A percentile compares a stretch with the other conserved stretches of the same genome.
Conservation (phyloP, 2,797 vertebrate species). For the Pelodytes ibericus region DNA sequence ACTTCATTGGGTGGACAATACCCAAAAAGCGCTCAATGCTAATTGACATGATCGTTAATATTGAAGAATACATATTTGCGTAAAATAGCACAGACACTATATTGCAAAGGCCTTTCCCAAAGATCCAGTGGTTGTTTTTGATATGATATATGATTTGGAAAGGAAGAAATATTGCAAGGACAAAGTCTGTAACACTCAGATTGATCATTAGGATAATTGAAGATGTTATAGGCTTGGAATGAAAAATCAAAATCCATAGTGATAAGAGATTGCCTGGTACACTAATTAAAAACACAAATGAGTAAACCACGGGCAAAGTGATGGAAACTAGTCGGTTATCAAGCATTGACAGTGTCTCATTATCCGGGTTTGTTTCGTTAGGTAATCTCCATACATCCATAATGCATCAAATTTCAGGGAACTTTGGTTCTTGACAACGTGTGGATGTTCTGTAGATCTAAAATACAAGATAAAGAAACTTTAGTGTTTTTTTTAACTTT, state of each 20-base stretch:
- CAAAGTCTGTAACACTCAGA: conserved; percentile 86
- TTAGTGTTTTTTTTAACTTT: no score
- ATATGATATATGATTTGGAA: conserved; percentile 88
- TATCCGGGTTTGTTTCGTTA: conserved; percentile 72
- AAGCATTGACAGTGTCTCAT: conserved; percentile 79
- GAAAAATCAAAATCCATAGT: conserved; percentile 84
- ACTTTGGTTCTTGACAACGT: not conserved
- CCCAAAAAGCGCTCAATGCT: conserved; percentile 89
- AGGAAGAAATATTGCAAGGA: conserved; percentile 80
- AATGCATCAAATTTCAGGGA: conserved; percentile 17
- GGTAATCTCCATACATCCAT: conserved; percentile 64
- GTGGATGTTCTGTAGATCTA: conserved; percentile 51
- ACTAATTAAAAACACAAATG: conserved; percentile 77
- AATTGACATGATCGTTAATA: conserved; percentile 90
- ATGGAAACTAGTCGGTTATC: conserved; percentile 62
- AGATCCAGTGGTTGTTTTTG: conserved; percentile 78
- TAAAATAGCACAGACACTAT: conserved; percentile 85
- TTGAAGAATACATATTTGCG: conserved; percentile 92
- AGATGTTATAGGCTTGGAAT: conserved; percentile 81
- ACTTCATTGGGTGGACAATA: conserved; percentile 79
- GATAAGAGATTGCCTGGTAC: conserved; percentile 85
- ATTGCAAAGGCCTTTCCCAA: conserved; percentile 79
- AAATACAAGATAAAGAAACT: conserved; percentile 32
- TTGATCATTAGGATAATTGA: conserved; percentile 95
- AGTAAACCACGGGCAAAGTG: conserved; percentile 77